Conservation (phyloP, 1,140 invertebrate genomes). For the Brachionus manjavacas region DNA sequence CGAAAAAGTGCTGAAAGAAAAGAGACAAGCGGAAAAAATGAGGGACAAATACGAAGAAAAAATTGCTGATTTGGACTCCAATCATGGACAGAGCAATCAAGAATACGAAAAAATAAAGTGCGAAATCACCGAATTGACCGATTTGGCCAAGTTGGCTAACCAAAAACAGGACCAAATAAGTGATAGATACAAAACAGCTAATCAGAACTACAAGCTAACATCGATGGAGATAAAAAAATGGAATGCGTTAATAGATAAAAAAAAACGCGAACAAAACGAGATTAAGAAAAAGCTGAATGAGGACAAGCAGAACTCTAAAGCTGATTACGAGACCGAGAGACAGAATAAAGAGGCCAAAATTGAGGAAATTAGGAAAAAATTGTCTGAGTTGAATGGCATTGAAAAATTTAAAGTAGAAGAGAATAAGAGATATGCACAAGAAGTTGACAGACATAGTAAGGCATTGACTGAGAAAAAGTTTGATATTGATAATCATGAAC, state of each 20-base stretch:
- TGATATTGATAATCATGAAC: background rate
- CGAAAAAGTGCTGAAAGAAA: slow-evolving; percentile 49
- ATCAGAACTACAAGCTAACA: slow-evolving; percentile 48
- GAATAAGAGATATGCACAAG: slow-evolving; percentile 43
- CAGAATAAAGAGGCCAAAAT: slow-evolving; percentile 47
- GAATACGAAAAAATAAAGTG: slow-evolving; percentile 46
- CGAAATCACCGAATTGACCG: slow-evolving; percentile 43
- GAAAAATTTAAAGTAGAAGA: slow-evolving; percentile 28
- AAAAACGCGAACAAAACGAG: slow-evolving; percentile 40
- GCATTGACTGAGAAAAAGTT: background rate
- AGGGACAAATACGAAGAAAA: slow-evolving; percentile 51
- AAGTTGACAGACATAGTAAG: background rate
- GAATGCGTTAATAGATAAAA: slow-evolving; percentile 34
- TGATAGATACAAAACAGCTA: slow-evolving; percentile 58
- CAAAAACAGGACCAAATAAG: slow-evolving; percentile 53
- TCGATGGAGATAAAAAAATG: slow-evolving; percentile 43
- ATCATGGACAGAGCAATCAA: background rate
- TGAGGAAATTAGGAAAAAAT: slow-evolving; percentile 38
- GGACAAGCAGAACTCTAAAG: slow-evolving; percentile 7
- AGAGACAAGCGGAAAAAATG: slow-evolving; percentile 47
- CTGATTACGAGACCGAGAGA: slow-evolving; percentile 42
- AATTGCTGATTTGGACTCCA: slow-evolving; percentile 50
- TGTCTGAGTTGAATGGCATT: background rate
- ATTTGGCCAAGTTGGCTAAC: slow-evolving; percentile 46
- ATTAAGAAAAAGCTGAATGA: slow-evolving; percentile 18